Base-by-base conservation (phyloP, 23 tunicate genomes). In the Pegea sp. region DNA sequence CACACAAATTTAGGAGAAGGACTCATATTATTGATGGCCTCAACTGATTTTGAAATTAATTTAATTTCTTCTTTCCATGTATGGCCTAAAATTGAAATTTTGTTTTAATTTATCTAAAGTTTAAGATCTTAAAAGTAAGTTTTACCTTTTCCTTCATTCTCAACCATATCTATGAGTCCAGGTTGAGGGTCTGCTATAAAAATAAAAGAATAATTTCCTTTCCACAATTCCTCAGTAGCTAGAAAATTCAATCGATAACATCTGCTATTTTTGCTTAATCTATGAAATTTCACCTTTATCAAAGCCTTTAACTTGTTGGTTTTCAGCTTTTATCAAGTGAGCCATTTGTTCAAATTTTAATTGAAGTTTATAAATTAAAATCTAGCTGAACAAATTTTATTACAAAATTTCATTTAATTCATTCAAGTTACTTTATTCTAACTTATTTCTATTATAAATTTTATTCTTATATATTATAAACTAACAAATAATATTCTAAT, bases 101-200 rank as follows among this genome's bases (percentile, higher is more conserved):
- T 59, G n/a, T n/a, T n/a, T n/a, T n/a, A n/a, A n/a, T n/a, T n/a
- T n/a, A n/a, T n/a, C n/a, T n/a, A n/a, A 18, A 38, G 18, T 38
- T 11, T 11, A 38, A 38, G 16, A 38, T 11, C 13, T 18, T 38
- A 18, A 38, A 18, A 18, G 13, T 11, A 18, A n/a, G n/a, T n/a
- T n/a, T n/a, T 38, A 38, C 46, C 61, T 16, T 71, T 71, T 2
- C 70, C 76, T 42, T 57, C 56, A 21, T 60, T 2, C 1, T 26
- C 32, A 3, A 48, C 30, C 26, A 30, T 5, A 63, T 84, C 81
- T 1, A 74, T 66, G 0, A 74, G 48, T 29, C 95, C 95, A 55
- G 71, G 79, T 63, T 84, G 95, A 0, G 95, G 84, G 44, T 84
- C 95, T 0, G 95, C 50, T 13, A 55, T 67, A 63, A 75, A 78